A percentile compares a stretch with the other conserved stretches of the same genome.
Conservation (phyloP, 1,140 invertebrate genomes). For the Yoshiicerus persimilis region DNA sequence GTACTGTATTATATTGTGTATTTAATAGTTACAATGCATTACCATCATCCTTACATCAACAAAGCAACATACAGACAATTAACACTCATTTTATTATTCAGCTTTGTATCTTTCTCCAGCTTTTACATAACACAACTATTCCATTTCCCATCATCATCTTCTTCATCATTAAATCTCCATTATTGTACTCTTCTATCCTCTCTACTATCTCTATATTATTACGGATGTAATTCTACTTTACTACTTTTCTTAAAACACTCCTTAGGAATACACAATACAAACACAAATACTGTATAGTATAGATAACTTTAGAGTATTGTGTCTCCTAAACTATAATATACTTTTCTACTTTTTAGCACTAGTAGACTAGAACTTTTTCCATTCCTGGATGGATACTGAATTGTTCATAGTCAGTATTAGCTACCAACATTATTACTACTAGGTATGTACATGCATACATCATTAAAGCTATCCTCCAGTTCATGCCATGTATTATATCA, state of each 20-base stretch:
- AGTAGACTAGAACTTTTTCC: neutral
- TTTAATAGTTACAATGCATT: neutral
- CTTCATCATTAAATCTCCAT: constrained; percentile 28
- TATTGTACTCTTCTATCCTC: neutral
- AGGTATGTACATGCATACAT: too few relatives aligned
- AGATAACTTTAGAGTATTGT: too few relatives aligned
- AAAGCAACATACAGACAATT: neutral
- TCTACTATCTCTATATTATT: neutral
- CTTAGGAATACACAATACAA: neutral
- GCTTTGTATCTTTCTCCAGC: neutral
- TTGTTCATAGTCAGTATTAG: neutral
- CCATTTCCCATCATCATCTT: constrained; percentile 27
- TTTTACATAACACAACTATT: constrained; percentile 26
- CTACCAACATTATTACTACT: too few relatives aligned
- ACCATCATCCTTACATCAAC: neutral
- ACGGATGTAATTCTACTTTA: neutral
- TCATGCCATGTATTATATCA: neutral
- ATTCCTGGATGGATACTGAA: neutral
- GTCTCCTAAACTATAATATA: too few relatives aligned
- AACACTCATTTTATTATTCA: constrained; percentile 26
- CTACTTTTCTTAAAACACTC: neutral
- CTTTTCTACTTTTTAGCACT: too few relatives aligned
- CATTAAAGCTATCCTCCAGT: too few relatives aligned
- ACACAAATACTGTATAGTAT: neutral
- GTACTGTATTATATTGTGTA: neutral